Conservation (phyloP, 2,797 vertebrate genomes). For the Phalanger gymnotis region DNA sequence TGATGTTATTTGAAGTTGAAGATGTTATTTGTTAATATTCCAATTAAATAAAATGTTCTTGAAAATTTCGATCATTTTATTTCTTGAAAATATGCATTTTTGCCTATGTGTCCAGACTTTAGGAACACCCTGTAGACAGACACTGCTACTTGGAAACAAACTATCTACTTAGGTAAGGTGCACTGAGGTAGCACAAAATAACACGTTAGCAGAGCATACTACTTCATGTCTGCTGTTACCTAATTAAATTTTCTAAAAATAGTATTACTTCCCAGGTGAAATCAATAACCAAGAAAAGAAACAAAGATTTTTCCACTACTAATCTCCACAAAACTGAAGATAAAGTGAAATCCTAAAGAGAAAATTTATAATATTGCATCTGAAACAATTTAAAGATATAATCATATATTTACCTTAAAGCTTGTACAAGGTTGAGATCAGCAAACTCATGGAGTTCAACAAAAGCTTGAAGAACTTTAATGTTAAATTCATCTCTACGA, state of each 20-base stretch:
- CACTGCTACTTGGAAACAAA: not conserved
- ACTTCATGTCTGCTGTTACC: not conserved
- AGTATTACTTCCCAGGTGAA: not conserved
- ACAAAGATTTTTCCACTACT: not conserved
- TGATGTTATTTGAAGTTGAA: no score
- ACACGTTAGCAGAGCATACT: not conserved
- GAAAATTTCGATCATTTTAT: no score
- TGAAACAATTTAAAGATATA: not conserved
- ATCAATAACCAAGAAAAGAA: not conserved
- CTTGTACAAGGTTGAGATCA: conserved; percentile 98
- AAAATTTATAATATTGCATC: not conserved
- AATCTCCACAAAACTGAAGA: not conserved
- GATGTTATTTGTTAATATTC: no score
- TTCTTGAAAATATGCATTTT: no score
- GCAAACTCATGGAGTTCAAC: conserved; percentile 99
- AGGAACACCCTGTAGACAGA: no score
- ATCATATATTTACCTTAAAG: conserved; percentile 90
- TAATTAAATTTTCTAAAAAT: not conserved
- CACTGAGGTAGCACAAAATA: not conserved
- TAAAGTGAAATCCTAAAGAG: not conserved
- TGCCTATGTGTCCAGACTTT: no score
- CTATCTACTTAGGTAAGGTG: not conserved
- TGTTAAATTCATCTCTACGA: conserved; percentile 96
- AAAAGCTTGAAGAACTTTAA: conserved; percentile 97
- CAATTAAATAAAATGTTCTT: no score